These are phyloP conservation scores for Pangasianodon gigas DNA, from an alignment of 2,113 vertebrate species.

Conservation along the genomic window DNA sequence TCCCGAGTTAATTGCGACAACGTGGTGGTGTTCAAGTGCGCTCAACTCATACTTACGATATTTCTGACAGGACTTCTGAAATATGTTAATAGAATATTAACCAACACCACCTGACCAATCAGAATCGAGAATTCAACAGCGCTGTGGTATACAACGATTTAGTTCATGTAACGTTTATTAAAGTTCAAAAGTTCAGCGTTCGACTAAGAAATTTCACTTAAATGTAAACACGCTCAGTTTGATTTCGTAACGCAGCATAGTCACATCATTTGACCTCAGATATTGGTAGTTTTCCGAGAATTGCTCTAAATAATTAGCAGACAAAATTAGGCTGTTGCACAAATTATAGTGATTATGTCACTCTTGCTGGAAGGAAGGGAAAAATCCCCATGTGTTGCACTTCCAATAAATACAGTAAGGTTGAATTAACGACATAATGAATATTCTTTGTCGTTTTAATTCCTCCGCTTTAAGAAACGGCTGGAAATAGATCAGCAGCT, in stretches of 20 bases:
- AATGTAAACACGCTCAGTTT: not conserved
- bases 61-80: too few species aligned
- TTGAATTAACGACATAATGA: not conserved
- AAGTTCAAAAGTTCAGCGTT: not conserved
- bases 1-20: too few species aligned
- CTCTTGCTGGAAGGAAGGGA: not conserved
- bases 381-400: not conserved
- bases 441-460: not conserved
- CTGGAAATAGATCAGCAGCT: slow-evolving; percentile 1
- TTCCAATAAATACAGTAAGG: not conserved
- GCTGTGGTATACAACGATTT: not conserved
- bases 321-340: not conserved
- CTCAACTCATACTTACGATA: too few species aligned
- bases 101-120: not conserved
- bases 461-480: not conserved
- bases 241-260: not conserved
- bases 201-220: not conserved
- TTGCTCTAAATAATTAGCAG: not conserved
- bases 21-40: too few species aligned
- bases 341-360: not conserved
- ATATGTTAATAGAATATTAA: not conserved
- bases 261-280: not conserved
- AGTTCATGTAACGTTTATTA: not conserved
- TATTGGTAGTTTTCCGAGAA: not conserved
- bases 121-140: not conserved